Conservation (phyloP, 1,140 invertebrate species). For the Grapholita molesta region DNA sequence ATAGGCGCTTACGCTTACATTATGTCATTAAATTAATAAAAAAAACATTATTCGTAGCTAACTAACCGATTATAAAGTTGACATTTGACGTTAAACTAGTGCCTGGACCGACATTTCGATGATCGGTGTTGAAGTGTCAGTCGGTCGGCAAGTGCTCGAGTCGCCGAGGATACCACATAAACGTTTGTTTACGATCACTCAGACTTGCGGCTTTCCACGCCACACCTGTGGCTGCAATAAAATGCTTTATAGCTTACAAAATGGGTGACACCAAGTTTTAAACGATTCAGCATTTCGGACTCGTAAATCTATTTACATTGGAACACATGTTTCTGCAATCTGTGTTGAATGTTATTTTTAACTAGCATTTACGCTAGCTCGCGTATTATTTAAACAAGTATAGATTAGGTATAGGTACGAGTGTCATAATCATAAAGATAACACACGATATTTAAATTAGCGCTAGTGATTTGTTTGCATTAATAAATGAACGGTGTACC, state of each 20-base stretch:
- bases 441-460: too few relatives aligned
- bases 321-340: conserved; percentile 6
- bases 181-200: conserved; percentile 48
- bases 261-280: conserved; percentile 39
- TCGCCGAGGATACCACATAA: conserved; percentile 28
- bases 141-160: conserved; percentile 23
- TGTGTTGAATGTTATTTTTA: neutral
- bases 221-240: conserved; percentile 64
- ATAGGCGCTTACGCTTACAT: too few relatives aligned
- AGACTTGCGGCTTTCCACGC: conserved; percentile 38
- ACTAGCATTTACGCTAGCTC: neutral
- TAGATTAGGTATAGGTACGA: too few relatives aligned
- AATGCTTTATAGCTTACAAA: conserved; percentile 58
- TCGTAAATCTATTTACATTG: conserved; percentile 37
- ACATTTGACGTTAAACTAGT: too few relatives aligned
- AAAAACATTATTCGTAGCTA: too few relatives aligned
- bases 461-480: too few relatives aligned
- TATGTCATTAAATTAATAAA: too few relatives aligned
- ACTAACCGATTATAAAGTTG: too few relatives aligned
- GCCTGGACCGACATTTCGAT: neutral
- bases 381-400: neutral
- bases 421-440: too few relatives aligned
- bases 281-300: conserved; percentile 41
- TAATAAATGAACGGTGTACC: too few relatives aligned
- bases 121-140: conserved; percentile 10